Evolutionary conservation across 2,113 vertebrate genomes (phyloP), one percentile per base, ranked within the genome.

Genomic region (Capricornis sumatraensis): DNA sequence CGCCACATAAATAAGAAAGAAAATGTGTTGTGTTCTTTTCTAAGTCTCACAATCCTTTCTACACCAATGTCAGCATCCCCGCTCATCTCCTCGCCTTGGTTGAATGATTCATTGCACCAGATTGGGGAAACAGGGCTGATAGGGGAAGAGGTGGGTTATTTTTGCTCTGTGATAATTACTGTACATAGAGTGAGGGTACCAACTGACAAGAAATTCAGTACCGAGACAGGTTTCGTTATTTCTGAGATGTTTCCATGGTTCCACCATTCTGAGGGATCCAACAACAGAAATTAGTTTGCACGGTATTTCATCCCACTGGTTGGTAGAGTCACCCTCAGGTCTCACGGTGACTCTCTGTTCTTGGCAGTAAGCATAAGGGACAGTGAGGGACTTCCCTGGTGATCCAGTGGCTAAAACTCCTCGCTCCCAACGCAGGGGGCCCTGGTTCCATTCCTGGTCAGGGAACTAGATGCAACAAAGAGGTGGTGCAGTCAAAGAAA

Each of bases 121-220:
- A 3, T 1, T 36, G 30, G 52, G 40, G 25, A 5, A 17, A 5
- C 2, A 27, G 12, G 28, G 36, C n/a, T 17, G 36, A 4, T 2
- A 14, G 28, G 36, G 25, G 30, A 58, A 19, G 28, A 16, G 1
- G 11, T 13, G 17, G 33, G 2, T 88, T 36, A 62, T 25, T 84
- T 57, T 82, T 53, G 27, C 30, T 86, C 58, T 43, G 0, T 3
- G 47, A 12, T 36, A 40, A 45, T 85, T 25, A 17, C 11, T 53
- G 7, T 40, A 36, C 43, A 9, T 1, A 16, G 30, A 47, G n/a
- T 19, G 40, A 43, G 6, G 10, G 40, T 6, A 2, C 50, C 88
- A 58, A 2, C 13, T 7, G 23, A 47, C 4, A 10, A 79, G 57
- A 87, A 82, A 78, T 45, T 14, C 21, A 40, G 82, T 19, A 45